Percentiles rank a stretch among this genome's conserved stretches.
Conservation (phyloP, 1,140 invertebrate genomes). For the Orius laevigatus region DNA sequence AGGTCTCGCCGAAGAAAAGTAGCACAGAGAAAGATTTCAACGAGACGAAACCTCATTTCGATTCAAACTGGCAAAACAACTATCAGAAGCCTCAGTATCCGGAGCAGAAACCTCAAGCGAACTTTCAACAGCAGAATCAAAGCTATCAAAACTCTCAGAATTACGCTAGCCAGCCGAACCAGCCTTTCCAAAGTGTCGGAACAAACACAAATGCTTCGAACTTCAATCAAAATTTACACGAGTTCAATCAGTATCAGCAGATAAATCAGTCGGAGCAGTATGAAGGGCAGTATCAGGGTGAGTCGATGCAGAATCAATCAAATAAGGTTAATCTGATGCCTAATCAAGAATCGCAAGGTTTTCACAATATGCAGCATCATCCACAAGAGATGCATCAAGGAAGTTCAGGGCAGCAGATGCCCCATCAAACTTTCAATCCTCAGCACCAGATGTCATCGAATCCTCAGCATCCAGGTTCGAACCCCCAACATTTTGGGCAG, state of each 20-base stretch:
- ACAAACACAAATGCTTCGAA: neutral
- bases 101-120: neutral
- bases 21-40: neutral
- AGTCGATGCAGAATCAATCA: neutral
- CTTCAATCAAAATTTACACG: neutral
- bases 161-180: neutral
- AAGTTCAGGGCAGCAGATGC: no score
- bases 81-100: neutral
- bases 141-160: neutral
- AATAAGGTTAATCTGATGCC: neutral
- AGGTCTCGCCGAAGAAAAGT: neutral
- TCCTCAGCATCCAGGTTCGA: neutral
- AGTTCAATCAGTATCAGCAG: constrained; percentile 3
- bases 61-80: neutral
- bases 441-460: neutral
- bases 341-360: neutral
- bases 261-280: neutral
- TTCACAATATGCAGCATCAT: no score
- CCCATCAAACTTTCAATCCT: neutral
- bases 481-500: neutral
- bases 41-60: neutral
- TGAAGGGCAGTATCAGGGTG: no score
- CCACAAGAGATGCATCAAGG: no score
- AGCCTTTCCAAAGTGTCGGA: neutral
- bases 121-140: neutral